phyloP scores from a whole-genome alignment of 2,113 vertebrate genomes.

The Poecilia latipinna region DNA sequence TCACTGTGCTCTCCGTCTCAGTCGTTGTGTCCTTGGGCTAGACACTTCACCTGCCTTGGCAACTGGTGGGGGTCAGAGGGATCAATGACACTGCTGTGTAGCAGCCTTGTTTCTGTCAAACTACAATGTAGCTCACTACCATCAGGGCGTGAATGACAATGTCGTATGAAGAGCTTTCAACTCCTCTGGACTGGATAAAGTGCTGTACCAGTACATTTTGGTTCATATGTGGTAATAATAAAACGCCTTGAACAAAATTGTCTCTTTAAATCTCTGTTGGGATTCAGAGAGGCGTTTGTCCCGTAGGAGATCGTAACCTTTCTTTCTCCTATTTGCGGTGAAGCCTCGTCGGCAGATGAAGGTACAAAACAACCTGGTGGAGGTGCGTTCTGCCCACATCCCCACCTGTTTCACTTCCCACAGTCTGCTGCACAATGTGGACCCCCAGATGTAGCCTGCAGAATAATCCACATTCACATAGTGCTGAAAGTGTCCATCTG shows the following conservation, averaged over 20 bases:
- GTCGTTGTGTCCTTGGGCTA: no score
- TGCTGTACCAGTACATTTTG: no score
- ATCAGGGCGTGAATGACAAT: no score
- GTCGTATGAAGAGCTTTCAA: no score
- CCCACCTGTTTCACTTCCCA: slow-evolving; percentile 77
- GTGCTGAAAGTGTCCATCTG: slow-evolving; percentile 94
- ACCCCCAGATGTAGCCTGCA: slow-evolving; percentile 94
- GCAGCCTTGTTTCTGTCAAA: no score
- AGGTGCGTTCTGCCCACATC: slow-evolving; percentile 77
- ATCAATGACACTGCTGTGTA: no score
- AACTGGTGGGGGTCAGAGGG: no score
- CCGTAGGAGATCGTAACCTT: slow-evolving; percentile 63
- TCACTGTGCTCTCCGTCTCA: no score
- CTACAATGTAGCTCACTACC: no score
- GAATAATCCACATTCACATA: slow-evolving; percentile 91
- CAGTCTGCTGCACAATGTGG: slow-evolving; percentile 90
- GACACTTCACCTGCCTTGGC: no score
- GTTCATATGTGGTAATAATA: no score
- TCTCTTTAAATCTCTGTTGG: background rate
- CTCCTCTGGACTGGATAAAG: no score
- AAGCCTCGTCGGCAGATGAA: slow-evolving; percentile 16
- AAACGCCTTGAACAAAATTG: background rate
- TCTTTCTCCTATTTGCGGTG: slow-evolving; percentile 61
- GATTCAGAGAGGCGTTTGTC: slow-evolving; percentile 35
- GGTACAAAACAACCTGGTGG: slow-evolving; percentile 71